Percentiles rank a stretch among this genome's conserved stretches.
These are phyloP conservation scores for Cantharis rustica DNA, from an alignment of 2,888 invertebrate species.

Conservation along the genomic window DNA sequence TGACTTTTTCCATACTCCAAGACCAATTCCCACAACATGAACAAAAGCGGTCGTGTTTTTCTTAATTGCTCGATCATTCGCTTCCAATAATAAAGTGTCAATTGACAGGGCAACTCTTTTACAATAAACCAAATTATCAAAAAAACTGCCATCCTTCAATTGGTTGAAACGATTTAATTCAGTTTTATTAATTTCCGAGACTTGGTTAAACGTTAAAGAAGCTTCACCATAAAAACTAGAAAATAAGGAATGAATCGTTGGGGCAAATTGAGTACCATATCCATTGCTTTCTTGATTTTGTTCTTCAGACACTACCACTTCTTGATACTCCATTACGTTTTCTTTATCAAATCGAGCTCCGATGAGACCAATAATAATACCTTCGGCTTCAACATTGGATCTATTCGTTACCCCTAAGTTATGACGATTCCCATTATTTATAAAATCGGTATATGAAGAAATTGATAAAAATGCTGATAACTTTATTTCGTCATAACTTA, in stretches of 20 bases:
- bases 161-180: slow-evolving; percentile 27
- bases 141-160: slow-evolving; percentile 25
- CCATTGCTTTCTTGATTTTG: slow-evolving; percentile 61
- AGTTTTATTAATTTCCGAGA: not conserved
- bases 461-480: slow-evolving; percentile 64
- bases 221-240: slow-evolving; percentile 37
- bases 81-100: slow-evolving; percentile 67
- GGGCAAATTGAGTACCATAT: slow-evolving; percentile 58
- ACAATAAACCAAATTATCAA: slow-evolving; percentile 51
- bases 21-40: slow-evolving; percentile 69
- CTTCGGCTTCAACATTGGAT: slow-evolving; percentile 51
- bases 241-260: slow-evolving; percentile 45
- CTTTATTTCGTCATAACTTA: slow-evolving; percentile 70
- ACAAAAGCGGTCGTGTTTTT: slow-evolving; percentile 62
- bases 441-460: slow-evolving; percentile 64
- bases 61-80: slow-evolving; percentile 61
- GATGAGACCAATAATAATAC: slow-evolving; percentile 59
- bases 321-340: slow-evolving; percentile 66
- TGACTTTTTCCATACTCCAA: slow-evolving; percentile 70
- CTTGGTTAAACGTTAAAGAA: slow-evolving; percentile 19
- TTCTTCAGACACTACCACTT: slow-evolving; percentile 59
- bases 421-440: slow-evolving; percentile 63
- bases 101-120: slow-evolving; percentile 62
- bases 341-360: slow-evolving; percentile 61
- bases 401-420: slow-evolving; percentile 60